phyloP scores from a whole-genome alignment of 2,888 invertebrate genomes.

The Drosophila multiciliata region DNA sequence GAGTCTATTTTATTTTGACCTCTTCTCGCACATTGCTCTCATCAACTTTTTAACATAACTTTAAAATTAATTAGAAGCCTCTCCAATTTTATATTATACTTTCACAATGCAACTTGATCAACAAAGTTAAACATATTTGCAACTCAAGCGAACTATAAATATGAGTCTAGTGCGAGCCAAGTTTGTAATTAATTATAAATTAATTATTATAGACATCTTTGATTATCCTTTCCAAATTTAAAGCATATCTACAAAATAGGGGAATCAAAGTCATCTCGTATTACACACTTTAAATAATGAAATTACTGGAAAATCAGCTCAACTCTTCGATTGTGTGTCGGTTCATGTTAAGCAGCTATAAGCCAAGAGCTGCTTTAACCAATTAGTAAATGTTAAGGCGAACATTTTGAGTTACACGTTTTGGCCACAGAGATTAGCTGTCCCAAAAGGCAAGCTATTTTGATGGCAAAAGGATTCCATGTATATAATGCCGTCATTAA shows the following conservation, averaged over 20 bases:
- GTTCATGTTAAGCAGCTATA: constrained; percentile 50
- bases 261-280: neutral
- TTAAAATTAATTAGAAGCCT: neutral
- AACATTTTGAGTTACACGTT: constrained; percentile 31
- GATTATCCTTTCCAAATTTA: neutral
- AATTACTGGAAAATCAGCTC: neutral
- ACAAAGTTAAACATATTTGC: neutral
- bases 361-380: constrained; percentile 27
- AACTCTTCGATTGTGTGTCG: neutral
- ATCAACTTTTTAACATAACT: neutral
- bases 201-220: neutral
- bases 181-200: neutral
- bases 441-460: constrained; percentile 26
- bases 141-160: neutral
- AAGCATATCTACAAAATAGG: neutral
- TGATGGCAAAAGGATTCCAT: constrained; percentile 22
- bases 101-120: neutral
- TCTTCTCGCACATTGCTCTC: neutral
- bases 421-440: constrained; percentile 28
- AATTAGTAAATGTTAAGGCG: constrained; percentile 39
- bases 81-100: neutral
- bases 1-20: neutral
- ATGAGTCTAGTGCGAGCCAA: neutral
- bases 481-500: constrained; percentile 20
- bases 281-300: constrained; percentile 6